Base-by-base conservation (phyloP, 2,113 vertebrate species). In the Proteles cristata region DNA sequence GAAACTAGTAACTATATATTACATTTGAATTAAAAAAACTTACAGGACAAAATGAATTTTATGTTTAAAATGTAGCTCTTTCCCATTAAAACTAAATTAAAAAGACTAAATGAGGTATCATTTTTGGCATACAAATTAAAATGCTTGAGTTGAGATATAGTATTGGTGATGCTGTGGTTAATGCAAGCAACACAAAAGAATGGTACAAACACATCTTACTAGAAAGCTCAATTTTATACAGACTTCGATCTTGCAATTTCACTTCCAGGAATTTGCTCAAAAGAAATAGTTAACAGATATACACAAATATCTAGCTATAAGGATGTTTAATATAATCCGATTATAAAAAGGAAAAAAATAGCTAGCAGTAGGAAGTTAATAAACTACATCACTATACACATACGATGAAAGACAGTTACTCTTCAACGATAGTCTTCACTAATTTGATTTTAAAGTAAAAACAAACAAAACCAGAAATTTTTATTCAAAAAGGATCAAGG, bases 61-160 rank as follows among this genome's bases (percentile, higher is more conserved):
- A 93, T 31, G 28, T 74, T 87, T 55, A 92, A 92, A 92, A 92
- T 74, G 15, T 11, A 88, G 43, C 69, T 86, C 7, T n/a, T 87
- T 58, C 26, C 43, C 25, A 77, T 68, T 83, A 63, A 88, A 73
- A 82, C 23, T 71, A 94, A 63, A 76, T 77, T 33, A 11, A 33
- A 58, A 76, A 76, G 53, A 63, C 33, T 48, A 94, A 39, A 50
- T 71, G 33, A 45, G 31, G n/a, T 61, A 69, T 0, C 23, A 73
- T 71, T 55, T 82, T 65, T 35, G 14, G 61, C 71, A 69, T 3
- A 87, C 15, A 74, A n/a, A 73, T n/a, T 53, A 82, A 81, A 88
- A 39, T 48, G 7, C 26, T 95, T 92, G n/a, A 92, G 21, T 79
- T 69, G 66, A 65, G 26, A 73, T 11, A 85, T 25, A 92, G 63